These are phyloP conservation scores for Gymnothorax reevesii DNA, from an alignment of 2,797 vertebrate genomes.

Conservation along the genomic window DNA sequence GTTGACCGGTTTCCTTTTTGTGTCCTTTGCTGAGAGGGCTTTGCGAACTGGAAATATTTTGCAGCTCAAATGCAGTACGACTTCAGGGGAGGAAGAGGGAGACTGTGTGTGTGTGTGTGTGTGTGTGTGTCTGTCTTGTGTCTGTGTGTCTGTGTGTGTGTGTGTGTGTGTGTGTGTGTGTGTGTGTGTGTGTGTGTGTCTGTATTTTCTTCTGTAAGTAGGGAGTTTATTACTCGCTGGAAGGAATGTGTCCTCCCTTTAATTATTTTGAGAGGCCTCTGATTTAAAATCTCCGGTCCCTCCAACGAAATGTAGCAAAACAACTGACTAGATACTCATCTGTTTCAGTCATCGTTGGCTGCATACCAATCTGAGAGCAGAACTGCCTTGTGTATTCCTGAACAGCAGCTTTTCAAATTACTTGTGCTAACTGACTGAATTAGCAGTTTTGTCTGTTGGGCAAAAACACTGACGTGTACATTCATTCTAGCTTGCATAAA, in stretches of 20 bases:
- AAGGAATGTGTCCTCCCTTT: not conserved
- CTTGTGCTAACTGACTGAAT: not conserved
- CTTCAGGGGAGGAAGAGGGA: too few relatives aligned
- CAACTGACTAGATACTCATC: not conserved
- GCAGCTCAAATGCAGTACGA: not conserved
- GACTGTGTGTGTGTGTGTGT: too few relatives aligned
- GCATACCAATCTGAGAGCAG: not conserved
- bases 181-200: too few relatives aligned
- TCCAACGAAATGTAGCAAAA: too few relatives aligned
- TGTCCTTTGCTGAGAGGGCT: not conserved
- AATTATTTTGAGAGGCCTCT: too few relatives aligned
- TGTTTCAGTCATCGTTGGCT: not conserved
- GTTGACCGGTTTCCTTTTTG: not conserved
- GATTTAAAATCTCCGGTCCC: too few relatives aligned
- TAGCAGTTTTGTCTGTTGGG: not conserved
- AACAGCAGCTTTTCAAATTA: not conserved
- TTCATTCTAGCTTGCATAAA: too few relatives aligned
- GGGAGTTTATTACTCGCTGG: not conserved
- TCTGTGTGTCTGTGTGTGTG: too few relatives aligned
- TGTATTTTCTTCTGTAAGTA: too few relatives aligned
- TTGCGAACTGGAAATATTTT: not conserved
- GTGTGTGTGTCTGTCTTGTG: too few relatives aligned
- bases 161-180: too few relatives aligned
- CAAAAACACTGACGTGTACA: too few relatives aligned
- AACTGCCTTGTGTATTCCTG: not conserved